A percentile compares a stretch with the other conserved stretches of the same genome.
These are phyloP conservation scores for Thecophora atra DNA, from an alignment of 2,888 invertebrate genomes.

Conservation along the genomic window DNA sequence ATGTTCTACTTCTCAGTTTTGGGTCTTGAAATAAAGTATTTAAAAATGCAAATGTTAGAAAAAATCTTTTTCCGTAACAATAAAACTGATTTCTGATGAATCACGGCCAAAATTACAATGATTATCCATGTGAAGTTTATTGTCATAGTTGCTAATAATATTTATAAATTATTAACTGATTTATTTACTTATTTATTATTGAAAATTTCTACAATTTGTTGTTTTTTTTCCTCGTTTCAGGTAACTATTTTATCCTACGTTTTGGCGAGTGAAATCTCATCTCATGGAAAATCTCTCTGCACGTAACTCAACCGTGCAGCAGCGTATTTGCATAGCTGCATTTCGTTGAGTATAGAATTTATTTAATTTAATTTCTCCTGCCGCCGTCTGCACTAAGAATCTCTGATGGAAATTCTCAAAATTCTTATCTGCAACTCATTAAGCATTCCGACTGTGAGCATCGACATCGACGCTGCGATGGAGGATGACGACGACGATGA, in stretches of 20 bases:
- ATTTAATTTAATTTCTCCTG: neutral
- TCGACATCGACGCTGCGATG: neutral
- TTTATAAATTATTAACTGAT: neutral
- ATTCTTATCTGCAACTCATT: slow-evolving; percentile 34
- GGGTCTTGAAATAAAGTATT: slow-evolving; percentile 4
- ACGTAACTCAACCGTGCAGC: neutral
- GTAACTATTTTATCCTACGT: neutral
- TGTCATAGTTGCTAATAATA: neutral
- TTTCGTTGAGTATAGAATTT: neutral
- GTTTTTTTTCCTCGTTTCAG: neutral
- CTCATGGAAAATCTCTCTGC: neutral
- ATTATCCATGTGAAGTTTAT: too few relatives aligned
- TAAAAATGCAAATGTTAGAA: neutral
- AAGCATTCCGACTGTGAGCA: slow-evolving; percentile 27
- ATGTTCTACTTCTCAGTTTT: neutral
- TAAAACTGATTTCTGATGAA: too few relatives aligned
- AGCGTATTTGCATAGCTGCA: slow-evolving; percentile 1
- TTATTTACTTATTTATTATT: neutral
- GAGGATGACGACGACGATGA: slow-evolving; percentile 6
- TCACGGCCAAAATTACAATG: too few relatives aligned
- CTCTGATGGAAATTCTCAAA: slow-evolving; percentile 24
- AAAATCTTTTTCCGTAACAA: neutral
- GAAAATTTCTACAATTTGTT: neutral
- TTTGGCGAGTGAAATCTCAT: slow-evolving; percentile 3
- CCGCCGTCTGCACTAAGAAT: neutral